These are phyloP conservation scores for Gallinago stenura DNA, from an alignment of 2,797 vertebrate species.

Conservation along the genomic window DNA sequence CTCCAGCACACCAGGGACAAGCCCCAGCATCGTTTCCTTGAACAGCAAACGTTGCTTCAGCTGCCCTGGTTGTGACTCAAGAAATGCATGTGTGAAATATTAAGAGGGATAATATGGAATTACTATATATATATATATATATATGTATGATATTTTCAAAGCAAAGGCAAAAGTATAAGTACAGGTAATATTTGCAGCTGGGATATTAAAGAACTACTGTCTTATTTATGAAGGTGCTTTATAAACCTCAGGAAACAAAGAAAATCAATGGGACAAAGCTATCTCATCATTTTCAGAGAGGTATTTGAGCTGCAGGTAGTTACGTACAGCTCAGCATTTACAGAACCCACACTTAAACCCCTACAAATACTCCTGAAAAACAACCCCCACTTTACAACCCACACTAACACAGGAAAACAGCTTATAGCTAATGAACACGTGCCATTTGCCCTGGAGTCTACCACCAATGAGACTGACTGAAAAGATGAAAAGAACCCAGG, in stretches of 20 bases:
- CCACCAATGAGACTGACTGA: neutral
- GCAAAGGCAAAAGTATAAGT: neutral
- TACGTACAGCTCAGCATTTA: neutral
- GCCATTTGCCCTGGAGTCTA: neutral
- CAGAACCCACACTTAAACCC: neutral
- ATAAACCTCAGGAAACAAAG: neutral
- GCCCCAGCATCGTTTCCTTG: accelerated
- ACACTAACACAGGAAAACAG: neutral
- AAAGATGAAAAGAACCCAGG: neutral
- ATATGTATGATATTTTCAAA: neutral
- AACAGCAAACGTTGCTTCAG: accelerated
- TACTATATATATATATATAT: neutral
- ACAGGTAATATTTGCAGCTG: neutral
- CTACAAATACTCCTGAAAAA: neutral
- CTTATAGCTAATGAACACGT: neutral
- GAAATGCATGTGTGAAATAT: neutral
- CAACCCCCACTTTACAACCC: accelerated
- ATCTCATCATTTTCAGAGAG: neutral
- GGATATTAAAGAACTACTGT: neutral
- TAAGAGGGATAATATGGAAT: neutral
- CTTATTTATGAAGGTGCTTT: neutral
- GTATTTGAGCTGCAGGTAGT: neutral
- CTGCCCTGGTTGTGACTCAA: neutral
- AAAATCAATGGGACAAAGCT: neutral
- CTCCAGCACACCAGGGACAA: accelerated